Evolutionary conservation across 1,140 invertebrate species (phyloP).

Genomic region (Pseudobourletiella spinata): DNA sequence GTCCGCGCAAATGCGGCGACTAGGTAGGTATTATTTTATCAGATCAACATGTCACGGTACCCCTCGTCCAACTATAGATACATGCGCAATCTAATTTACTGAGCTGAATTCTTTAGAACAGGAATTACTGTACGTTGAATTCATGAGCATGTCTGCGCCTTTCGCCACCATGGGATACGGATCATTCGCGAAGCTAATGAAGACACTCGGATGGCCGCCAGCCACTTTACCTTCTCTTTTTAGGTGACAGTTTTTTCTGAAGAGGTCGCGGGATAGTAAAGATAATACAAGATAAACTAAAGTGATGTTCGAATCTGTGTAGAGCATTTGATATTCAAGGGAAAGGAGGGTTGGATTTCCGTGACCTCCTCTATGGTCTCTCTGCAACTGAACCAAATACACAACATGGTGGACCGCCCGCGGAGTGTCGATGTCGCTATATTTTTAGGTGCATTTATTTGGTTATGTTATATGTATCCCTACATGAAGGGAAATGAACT

Average conservation of each 20-base stretch:
- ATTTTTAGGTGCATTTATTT: constrained; percentile 46
- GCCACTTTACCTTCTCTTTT: constrained; percentile 37
- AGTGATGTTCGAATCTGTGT: too few species aligned
- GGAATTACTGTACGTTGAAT: constrained; percentile 42
- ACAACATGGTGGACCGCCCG: constrained; percentile 49
- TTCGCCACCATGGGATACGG: constrained; percentile 40
- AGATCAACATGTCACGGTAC: constrained; percentile 8
- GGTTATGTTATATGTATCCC: too few species aligned
- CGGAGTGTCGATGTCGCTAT: constrained; percentile 49
- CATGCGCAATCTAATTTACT: too few species aligned
- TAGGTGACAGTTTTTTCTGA: too few species aligned
- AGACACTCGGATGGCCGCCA: constrained; percentile 37
- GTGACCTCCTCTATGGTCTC: constrained; percentile 46
- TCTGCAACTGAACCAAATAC: constrained; percentile 48
- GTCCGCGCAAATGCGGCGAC: constrained; percentile 38
- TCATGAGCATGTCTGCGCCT: constrained; percentile 38
- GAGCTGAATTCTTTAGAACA: constrained; percentile 41
- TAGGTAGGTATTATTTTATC: constrained; percentile 20
- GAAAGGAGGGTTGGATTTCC: constrained; percentile 40
- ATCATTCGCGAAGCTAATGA: constrained; percentile 40
- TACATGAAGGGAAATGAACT: neutral
- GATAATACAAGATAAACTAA: too few species aligned
- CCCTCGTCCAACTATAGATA: constrained; percentile 30
- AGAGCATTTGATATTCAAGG: constrained; percentile 45
- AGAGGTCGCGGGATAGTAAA: too few species aligned